Evolutionary conservation across 2,113 vertebrate species (phyloP).

Genomic region (Calyptomena viridis): DNA sequence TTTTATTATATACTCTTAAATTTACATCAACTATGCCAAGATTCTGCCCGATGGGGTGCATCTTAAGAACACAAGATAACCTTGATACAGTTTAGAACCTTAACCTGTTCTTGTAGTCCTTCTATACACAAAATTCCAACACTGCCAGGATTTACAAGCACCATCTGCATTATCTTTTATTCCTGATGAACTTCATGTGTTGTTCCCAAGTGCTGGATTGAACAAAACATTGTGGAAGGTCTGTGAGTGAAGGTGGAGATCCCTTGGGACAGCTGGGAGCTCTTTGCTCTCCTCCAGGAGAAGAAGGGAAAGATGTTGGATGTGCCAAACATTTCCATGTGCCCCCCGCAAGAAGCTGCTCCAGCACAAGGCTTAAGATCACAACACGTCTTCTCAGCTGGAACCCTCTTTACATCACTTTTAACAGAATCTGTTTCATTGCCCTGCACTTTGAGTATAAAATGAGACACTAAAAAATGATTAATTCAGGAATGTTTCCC

Average conservation of each 20-base stretch:
- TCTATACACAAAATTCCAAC: rapidly evolving
- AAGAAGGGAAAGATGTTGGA: not conserved
- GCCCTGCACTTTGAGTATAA: not conserved
- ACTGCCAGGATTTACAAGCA: rapidly evolving
- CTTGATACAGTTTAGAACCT: rapidly evolving
- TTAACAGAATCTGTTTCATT: not conserved
- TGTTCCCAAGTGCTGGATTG: rapidly evolving
- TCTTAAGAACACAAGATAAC: not conserved
- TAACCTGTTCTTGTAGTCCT: not conserved
- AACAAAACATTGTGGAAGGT: rapidly evolving
- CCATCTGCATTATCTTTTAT: rapidly evolving
- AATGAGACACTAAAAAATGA: not conserved
- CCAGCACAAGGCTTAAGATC: not conserved
- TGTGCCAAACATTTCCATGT: not conserved
- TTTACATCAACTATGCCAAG: not conserved
- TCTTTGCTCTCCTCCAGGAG: not conserved
- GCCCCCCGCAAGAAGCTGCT: not conserved
- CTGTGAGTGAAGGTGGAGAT: not conserved
- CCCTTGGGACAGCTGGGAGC: rapidly evolving
- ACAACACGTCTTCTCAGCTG: not conserved
- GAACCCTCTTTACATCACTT: not conserved
- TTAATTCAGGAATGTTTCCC: not conserved
- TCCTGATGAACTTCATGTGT: rapidly evolving
- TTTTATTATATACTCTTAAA: not conserved
- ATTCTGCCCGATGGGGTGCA: not conserved